Percentiles rank a stretch among this genome's conserved stretches.
Conservation (phyloP, 2,888 invertebrate species). For the Hemaris fuciformis region DNA sequence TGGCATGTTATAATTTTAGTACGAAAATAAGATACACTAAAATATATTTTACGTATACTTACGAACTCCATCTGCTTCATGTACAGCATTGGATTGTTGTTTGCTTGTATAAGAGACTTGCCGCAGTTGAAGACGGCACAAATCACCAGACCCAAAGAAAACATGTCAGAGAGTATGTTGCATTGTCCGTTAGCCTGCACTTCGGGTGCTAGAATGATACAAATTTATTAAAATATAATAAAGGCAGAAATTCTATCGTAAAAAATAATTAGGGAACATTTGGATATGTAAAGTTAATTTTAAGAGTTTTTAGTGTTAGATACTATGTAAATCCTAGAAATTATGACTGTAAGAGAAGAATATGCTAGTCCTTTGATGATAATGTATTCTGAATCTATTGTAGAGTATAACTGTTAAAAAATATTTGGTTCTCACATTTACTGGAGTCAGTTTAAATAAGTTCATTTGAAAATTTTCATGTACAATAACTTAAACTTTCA, state of each 20-base stretch:
- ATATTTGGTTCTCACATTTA: no score
- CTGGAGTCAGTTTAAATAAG: no score
- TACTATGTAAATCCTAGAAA: no score
- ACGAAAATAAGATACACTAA: not conserved
- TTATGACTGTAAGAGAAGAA: no score
- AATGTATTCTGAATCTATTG: no score
- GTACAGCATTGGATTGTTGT: constrained; percentile 93
- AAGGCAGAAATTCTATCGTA: not conserved
- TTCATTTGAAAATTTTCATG: no score
- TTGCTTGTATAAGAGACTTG: constrained; percentile 92
- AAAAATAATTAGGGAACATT: not conserved
- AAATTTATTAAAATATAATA: constrained; percentile 6
- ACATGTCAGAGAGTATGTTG: constrained; percentile 97
- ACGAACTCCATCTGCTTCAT: constrained; percentile 95
- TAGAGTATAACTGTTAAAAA: no score
- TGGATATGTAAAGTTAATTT: no score
- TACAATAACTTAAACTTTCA: no score
- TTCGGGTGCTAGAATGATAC: constrained; percentile 89
- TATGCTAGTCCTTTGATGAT: no score
- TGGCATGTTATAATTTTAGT: not conserved
- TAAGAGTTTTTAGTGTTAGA: not conserved
- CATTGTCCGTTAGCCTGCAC: constrained; percentile 91
- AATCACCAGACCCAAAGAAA: constrained; percentile 96
- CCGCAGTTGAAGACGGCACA: constrained; percentile 96
- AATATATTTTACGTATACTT: constrained; percentile 57